phyloP scores from a whole-genome alignment of 1,140 invertebrate genomes.

The Sminthurides bifidus region DNA sequence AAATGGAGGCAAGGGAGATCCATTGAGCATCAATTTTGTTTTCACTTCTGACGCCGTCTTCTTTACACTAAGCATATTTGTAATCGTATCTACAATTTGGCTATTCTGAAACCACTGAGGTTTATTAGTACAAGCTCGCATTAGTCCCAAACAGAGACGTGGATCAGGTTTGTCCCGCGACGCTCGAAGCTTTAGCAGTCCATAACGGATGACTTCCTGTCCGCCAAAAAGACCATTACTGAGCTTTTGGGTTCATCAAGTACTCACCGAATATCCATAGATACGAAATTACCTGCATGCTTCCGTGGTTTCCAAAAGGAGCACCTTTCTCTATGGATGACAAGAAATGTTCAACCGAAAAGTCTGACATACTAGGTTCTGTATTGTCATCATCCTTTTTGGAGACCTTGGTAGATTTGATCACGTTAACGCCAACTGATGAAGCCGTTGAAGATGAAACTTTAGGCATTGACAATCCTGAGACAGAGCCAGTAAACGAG shows the following conservation, averaged over 20 bases:
- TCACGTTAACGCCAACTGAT: too few species aligned
- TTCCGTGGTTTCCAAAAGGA: not conserved
- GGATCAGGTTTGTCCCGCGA: conserved; percentile 19
- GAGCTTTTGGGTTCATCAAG: too few species aligned
- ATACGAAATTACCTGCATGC: conserved; percentile 12
- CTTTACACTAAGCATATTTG: not conserved
- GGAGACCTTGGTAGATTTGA: not conserved
- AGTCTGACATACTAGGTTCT: conserved; percentile 7
- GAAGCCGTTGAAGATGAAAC: not conserved
- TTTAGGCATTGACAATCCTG: not conserved
- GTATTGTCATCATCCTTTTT: not conserved
- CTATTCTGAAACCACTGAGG: conserved; percentile 10
- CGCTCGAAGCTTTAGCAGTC: conserved; percentile 15
- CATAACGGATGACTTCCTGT: conserved; percentile 13
- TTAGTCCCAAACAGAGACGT: conserved; percentile 8
- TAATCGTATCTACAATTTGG: conserved; percentile 6
- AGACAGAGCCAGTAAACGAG: not conserved
- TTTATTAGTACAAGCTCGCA: conserved; percentile 7
- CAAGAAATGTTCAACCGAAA: conserved; percentile 10
- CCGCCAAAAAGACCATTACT: too few species aligned
- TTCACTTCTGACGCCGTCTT: conserved; percentile 12
- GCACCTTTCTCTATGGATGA: conserved; percentile 9
- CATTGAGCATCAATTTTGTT: conserved; percentile 11
- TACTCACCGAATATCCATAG: too few species aligned
- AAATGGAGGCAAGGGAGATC: not conserved